Evolutionary conservation across 2,888 invertebrate genomes (phyloP), one percentile per base, ranked within the genome.

Genomic region (Actias luna): DNA sequence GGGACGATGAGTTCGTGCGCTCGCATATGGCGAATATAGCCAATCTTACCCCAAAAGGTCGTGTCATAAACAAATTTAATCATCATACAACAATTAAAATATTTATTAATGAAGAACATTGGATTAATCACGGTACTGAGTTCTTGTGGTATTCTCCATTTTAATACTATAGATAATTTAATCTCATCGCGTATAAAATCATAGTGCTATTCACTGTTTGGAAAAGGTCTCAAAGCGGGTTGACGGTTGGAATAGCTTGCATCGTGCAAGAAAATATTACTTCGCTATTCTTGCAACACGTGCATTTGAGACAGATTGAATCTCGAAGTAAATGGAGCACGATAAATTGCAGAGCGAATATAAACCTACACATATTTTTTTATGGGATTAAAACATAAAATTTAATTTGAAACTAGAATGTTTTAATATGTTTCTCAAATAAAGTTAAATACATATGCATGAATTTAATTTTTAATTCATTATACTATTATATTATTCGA

Each of bases 151-250:
- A 2, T 55, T 55, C 8, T 55, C 18, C 29, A n/a, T 29, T 52
- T 52, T n/a, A n/a, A n/a, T n/a, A 27, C 5, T 29, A 7, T 29
- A 29, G 5, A 4, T 75, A 76, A 78, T 82, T 83, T 80, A 80
- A 82, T 81, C 80, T 77, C 71, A 75, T 80, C 76, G 73, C 67
- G 64, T 66, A 74, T 72, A 67, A 78, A 78, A 79, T 78, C 74
- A 72, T 46, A 71, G 68, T 69, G 64, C 65, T 68, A 63, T 69
- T 66, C 69, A 70, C 72, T 71, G 69, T 75, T 68, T 73, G 69
- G 72, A 69, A 62, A 71, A 60, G 65, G 61, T 68, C 69, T 75
- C 71, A 73, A 69, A 79, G 75, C 70, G 65, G 31, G 42, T 61
- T 64, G 70, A 69, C 65, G 64, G 63, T 57, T 61, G 62, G 65